These are phyloP conservation scores for Bibio marci DNA, from an alignment of 2,888 invertebrate genomes.

Conservation along the genomic window DNA sequence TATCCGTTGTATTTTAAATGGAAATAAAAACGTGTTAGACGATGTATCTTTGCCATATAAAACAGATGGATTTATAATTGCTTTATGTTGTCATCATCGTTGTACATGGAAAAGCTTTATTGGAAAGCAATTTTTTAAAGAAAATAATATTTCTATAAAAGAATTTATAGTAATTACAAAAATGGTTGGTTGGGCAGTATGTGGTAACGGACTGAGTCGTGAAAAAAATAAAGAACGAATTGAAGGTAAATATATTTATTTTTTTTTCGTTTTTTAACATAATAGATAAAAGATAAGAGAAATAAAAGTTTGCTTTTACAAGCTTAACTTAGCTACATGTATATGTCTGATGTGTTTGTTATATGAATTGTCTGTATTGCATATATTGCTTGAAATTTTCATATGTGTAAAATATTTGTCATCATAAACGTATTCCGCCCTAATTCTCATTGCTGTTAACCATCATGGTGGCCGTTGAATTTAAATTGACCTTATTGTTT, in stretches of 20 bases:
- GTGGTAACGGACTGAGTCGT: constrained; percentile 49
- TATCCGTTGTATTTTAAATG: constrained; percentile 39
- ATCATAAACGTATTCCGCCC: no score
- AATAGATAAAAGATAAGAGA: background rate
- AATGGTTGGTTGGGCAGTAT: constrained; percentile 81
- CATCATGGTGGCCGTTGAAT: no score
- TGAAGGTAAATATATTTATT: background rate
- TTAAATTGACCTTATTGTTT: no score
- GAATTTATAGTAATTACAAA: constrained; percentile 63
- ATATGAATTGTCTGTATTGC: no score
- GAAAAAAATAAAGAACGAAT: constrained; percentile 21
- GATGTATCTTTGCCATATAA: constrained; percentile 14
- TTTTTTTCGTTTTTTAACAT: background rate
- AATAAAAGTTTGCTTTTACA: background rate
- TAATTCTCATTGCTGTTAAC: no score
- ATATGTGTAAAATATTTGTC: no score
- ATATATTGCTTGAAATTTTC: no score
- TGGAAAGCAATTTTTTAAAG: constrained; percentile 42
- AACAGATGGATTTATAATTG: constrained; percentile 49
- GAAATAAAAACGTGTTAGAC: constrained; percentile 11
- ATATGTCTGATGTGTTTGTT: no score
- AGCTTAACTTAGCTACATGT: no score
- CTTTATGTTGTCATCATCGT: constrained; percentile 83
- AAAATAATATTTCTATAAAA: constrained; percentile 35
- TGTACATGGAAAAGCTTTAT: constrained; percentile 56